Base-by-base conservation (phyloP, 2,888 invertebrate species). In the Epsilonema sp. region DNA sequence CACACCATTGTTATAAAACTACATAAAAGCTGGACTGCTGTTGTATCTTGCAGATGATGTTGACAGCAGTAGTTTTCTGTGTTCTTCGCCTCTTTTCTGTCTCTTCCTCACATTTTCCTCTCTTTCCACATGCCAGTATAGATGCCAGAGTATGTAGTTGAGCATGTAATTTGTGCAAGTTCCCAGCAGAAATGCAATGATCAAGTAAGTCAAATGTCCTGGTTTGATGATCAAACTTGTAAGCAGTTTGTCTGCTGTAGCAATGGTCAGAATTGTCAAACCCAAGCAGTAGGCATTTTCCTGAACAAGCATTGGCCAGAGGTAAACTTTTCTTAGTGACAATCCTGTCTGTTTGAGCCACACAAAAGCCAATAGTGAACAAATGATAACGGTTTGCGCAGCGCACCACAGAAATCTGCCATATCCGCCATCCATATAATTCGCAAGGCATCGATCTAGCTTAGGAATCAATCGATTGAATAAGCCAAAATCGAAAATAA, bases 251-350 rank as follows among this genome's bases (percentile, higher is more conserved):
- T 52, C 52, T 37, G 53, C 52, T 13, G 56, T 59, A 8, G 59
- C 59, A 20, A 58, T 58, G 5, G 58, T 56, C 22, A 59, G 51
- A 50, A 59, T 57, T 11, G 58, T 55, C 22, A 59, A 42, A 2
- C 59, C 59, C 42, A 59, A 58, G 40, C 56, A 57, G 49, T 59
- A 59, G 5, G 58, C 53, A 46, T 56, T 58, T 48, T 59, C 56
- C 51, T 57, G 55, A 26, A 55, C 51, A 13, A 59, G 44, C 40
- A 55, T 47, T 1, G 59, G 59, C 55, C 56, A 59, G 11, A 58
- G 46, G 23, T 55, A 47, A 5, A 54, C n/a, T n/a, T n/a, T n/a
- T n/a, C n/a, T n/a, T n/a, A n/a, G n/a, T n/a, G n/a, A 44, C 19
- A 58, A 57, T 42, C 56, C 56, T 20, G 56, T 55, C 36, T 54